A percentile compares a stretch with the other conserved stretches of the same genome.
phyloP scores from a whole-genome alignment of 1,140 invertebrate genomes.

The Magallana angulata region DNA sequence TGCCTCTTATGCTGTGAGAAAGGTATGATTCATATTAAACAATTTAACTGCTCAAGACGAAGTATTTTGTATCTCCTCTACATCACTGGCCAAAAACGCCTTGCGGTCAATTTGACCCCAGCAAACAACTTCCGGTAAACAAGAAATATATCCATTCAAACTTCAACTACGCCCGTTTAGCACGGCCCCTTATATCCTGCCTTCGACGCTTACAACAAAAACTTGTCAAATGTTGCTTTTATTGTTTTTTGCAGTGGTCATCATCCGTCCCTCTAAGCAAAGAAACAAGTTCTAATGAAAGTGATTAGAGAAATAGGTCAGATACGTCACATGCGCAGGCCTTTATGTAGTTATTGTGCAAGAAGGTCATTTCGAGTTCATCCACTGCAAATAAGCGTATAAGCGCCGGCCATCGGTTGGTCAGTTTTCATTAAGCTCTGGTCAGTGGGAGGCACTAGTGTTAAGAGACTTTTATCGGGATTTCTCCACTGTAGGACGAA shows the following conservation, averaged over 20 bases:
- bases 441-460: conserved; percentile 40
- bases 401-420: conserved; percentile 60
- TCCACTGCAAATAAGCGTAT: conserved; percentile 61
- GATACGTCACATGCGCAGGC: conserved; percentile 60
- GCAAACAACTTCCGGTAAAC: conserved; percentile 39
- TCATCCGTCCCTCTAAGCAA: conserved; percentile 22
- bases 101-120: conserved; percentile 41
- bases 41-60: not conserved
- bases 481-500: conserved; percentile 21
- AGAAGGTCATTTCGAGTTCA: conserved; percentile 61
- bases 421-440: conserved; percentile 54
- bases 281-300: conserved; percentile 36
- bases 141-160: conserved; percentile 25
- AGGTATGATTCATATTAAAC: conserved; percentile 27
- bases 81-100: conserved; percentile 24
- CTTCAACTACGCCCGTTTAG: not conserved
- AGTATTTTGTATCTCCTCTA: not conserved
- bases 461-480: conserved; percentile 3
- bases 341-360: conserved; percentile 64
- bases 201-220: not conserved
- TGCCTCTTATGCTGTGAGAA: not conserved
- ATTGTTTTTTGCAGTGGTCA: not conserved
- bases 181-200: not conserved
- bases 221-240: conserved; percentile 10
- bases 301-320: conserved; percentile 53